Percentiles rank a stretch among this genome's conserved stretches.
Evolutionary conservation across 2,888 invertebrate species (phyloP).

Genomic region (Athetis lepigone): DNA sequence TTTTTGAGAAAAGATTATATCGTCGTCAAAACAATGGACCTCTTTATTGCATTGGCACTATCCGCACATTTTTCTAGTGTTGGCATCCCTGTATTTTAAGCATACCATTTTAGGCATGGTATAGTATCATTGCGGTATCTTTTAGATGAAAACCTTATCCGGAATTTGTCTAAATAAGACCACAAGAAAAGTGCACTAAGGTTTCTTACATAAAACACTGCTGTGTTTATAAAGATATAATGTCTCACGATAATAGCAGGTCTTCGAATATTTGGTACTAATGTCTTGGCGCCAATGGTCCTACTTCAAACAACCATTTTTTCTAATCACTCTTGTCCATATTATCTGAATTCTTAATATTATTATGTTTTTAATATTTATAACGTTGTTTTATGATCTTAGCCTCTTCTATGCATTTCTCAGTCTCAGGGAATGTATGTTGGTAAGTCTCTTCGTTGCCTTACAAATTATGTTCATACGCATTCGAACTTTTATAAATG

Average conservation of each 20-base stretch:
- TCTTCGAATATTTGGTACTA: background rate
- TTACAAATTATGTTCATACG: constrained; percentile 85
- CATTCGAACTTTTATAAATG: constrained; percentile 78
- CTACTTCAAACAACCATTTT: background rate
- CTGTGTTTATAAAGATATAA: no score
- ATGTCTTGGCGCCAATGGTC: background rate
- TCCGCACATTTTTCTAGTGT: background rate
- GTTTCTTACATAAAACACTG: background rate
- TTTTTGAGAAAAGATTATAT: background rate
- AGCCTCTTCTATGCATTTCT: constrained; percentile 85
- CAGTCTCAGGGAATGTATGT: constrained; percentile 90
- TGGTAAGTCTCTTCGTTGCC: constrained; percentile 90
- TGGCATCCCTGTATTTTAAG: constrained; percentile 7
- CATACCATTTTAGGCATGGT: background rate
- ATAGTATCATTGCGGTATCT: no score
- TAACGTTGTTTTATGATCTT: constrained; percentile 78
- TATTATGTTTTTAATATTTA: constrained; percentile 74
- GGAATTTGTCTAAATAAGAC: constrained; percentile 4
- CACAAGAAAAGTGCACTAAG: constrained; percentile 5
- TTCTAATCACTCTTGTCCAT: constrained; percentile 13
- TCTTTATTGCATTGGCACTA: background rate
- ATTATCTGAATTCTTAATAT: constrained; percentile 67
- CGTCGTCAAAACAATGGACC: background rate
- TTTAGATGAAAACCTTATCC: no score
- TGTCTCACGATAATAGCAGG: no score